Base-by-base conservation (phyloP, 2,797 vertebrate species). In the Macropodus opercularis region DNA sequence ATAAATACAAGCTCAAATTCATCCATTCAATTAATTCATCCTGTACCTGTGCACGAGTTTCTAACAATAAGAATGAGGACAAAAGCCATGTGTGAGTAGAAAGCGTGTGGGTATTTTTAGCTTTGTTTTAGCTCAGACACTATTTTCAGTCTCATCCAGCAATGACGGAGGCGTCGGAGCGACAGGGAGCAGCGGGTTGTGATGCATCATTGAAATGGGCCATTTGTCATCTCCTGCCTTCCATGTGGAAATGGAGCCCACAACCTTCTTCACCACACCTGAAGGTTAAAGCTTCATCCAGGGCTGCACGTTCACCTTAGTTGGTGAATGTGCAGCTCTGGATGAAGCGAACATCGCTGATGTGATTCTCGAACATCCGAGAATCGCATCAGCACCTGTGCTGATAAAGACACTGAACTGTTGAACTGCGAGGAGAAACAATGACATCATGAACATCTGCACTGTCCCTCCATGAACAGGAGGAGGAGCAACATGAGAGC, bases 81-180 rank as follows among this genome's bases (percentile, higher is more conserved):
- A 27, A 27, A 27, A 27, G 26, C 26, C 13, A n/a, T n/a, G n/a
- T n/a, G n/a, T n/a, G n/a, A n/a, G n/a, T n/a, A n/a, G n/a, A n/a
- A n/a, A n/a, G n/a, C n/a, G n/a, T n/a, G n/a, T n/a, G 32, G 31
- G 62, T 80, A 68, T 75, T 74, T 70, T 63, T 63, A 42, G 43
- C 22, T 34, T 32, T 24, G 27, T 64, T 70, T 72, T 26, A 53
- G 17, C 51, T 60, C 24, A 0, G 68, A 21, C 13, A 21, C 67
- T 73, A 79, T 84, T 83, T 72, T 39, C 12, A 67, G 27, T 77
- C 71, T 59, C 74, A 72, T 79, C 71, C 65, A 59, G 31, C 42
- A 7, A 63, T 23, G 77, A 72, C 24, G 62, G 32, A 17, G 56
- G 39, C 56, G 2, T 69, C 63, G 57, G 57, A 36, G 54, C 9